Evolutionary conservation across 2,888 invertebrate species (phyloP).

Genomic region (Mechanitis mazaeus): DNA sequence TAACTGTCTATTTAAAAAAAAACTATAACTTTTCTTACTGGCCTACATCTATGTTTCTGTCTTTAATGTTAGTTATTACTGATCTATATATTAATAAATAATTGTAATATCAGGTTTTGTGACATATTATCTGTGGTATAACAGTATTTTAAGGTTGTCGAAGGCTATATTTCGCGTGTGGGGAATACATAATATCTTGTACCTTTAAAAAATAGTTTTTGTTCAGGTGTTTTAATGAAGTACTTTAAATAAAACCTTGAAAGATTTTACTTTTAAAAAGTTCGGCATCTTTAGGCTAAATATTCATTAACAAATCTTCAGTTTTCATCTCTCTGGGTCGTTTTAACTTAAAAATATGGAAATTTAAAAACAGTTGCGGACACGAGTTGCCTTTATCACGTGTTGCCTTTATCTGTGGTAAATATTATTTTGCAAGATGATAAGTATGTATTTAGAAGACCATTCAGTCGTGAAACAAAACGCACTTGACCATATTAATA

Average conservation of each 20-base stretch:
- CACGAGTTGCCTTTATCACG: no score
- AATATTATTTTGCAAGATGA: no score
- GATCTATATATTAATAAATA: not conserved
- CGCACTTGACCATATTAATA: no score
- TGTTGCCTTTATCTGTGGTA: no score
- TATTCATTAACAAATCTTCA: no score
- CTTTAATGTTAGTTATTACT: not conserved
- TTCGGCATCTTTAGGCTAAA: not conserved
- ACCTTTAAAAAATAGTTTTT: constrained; percentile 23
- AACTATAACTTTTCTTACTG: not conserved
- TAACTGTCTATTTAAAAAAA: no score
- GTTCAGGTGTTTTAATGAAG: not conserved
- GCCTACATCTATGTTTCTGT: no score
- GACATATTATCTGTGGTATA: not conserved
- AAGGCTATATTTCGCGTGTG: constrained; percentile 45
- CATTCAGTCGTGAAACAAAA: no score
- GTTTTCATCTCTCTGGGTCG: no score
- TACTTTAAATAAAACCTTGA: not conserved
- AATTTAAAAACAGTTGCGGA: no score
- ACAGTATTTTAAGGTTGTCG: constrained; percentile 31
- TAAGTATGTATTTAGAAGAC: no score
- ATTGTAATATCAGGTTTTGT: not conserved
- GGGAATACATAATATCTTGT: constrained; percentile 43
- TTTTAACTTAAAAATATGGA: no score
- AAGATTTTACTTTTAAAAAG: constrained; percentile 6